Evolutionary conservation across 2,113 vertebrate genomes (phyloP), one percentile per base, ranked within the genome.

Genomic region (Drymodes brunneopygia): DNA sequence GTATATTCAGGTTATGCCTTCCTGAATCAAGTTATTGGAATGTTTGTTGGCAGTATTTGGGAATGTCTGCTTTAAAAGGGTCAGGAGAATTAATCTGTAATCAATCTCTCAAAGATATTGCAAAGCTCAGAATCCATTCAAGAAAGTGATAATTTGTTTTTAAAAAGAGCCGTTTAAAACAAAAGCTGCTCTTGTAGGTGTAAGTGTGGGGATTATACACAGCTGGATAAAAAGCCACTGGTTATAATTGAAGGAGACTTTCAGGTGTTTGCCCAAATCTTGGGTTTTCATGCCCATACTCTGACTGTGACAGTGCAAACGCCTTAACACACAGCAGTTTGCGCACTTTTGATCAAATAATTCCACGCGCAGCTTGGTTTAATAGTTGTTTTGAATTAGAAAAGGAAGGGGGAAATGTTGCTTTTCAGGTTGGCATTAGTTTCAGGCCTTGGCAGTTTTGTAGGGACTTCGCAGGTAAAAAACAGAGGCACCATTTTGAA

Each of bases 301-400:
- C 21, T 70, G 56, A 40, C 42, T 28, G 33, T 27, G 69, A 23
- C 28, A 45, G 25, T 33, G 9, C 42, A 74, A 70, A 29, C 9
- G 42, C 25, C 54, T 81, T 66, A 60, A 77, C 2, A 15, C 35
- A 51, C 0, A 56, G 61, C 19, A 48, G 4, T 56, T 48, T 15
- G 6, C 25, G 28, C 48, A 14, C 6, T 1, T 10, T 36, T 62
- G 9, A n/a, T 67, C 11, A 60, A 28, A 28, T 40, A 56, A 69
- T 57, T 75, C 29, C 8, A 23, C 0, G 0, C 25, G 12, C 29
- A 78, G 6, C 38, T 81, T 53, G 7, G 6, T n/a, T 80, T 54
- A 58, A 15, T 28, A 40, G 9, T 61, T 47, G 14, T 29, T 93
- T 36, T 70, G 31, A 61, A 58, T 36, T 17, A 7, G 38, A 31